Evolutionary conservation across 2,797 vertebrate genomes (phyloP), one percentile per base, ranked within the genome.

Genomic region (Gorsachius magnificus): DNA sequence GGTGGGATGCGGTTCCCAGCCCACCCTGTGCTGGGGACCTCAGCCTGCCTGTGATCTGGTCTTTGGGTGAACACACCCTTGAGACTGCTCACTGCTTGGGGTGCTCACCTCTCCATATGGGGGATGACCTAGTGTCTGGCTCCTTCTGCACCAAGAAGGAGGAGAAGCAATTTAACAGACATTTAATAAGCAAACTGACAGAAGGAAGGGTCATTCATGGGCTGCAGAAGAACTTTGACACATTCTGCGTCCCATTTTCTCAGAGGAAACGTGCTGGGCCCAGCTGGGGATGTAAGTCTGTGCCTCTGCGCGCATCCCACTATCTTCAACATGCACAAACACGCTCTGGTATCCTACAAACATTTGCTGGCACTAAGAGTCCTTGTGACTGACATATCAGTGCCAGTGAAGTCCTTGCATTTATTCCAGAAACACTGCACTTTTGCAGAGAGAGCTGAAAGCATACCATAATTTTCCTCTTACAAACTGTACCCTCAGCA

Each of bases 31-130:
- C n/a, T 33, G 33, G 26, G n/a, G 25, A 45, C 36, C 35, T 35
- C 65, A 91, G 61, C 29, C 29, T 4, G 5, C 26, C 13, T 7
- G 15, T 0, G 4, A 75, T 17, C 45, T 36, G 38, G 35, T 13
- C 45, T 70, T 69, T 43, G 56, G 61, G 38, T 17, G 45, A 53
- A 19, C 10, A n/a, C 16, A 41, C 24, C 35, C 35, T n/a, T 51
- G 10, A 33, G 33, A 41, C 31, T 1, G 3, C 61, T 36, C 31
- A 9, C 20, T 57, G 20, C 14, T 11, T 35, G 29, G 20, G 64
- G 35, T 41, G 36, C 10, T 84, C 0, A 0, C 51, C 33, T 61
- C 10, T 4, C 50, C 61, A 2, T 4, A 2, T 1, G 7, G 13
- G 45, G 25, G 21, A 66, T 36, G 70, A 45, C 0, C 1, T 2